Base-by-base conservation (phyloP, 2,797 vertebrate genomes). In the Chelon labrosus region DNA sequence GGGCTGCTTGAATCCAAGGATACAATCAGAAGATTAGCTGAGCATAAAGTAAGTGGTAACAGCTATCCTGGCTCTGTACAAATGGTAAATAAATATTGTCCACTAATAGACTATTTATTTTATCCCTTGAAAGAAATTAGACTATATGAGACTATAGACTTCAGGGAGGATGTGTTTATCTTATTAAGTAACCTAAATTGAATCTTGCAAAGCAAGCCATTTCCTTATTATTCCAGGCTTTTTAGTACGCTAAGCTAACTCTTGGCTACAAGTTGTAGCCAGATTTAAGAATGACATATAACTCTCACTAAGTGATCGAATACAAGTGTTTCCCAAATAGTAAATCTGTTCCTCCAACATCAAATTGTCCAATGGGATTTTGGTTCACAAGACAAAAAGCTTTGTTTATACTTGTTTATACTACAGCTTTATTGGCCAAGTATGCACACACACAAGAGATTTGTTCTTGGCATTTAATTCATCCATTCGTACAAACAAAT, bases 271-370 rank as follows among this genome's bases (percentile, higher is more conserved):
- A 17, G 44, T 17, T 46, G 17, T n/a, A 46, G 44, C 12, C 41
- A 39, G 1, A 38, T 59, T n/a, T 44, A 35, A 35, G 9, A 27
- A n/a, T 13, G 16, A 37, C 16, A n/a, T 46, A 16, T 46, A 17
- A 46, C 44, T n/a, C 44, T 8, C 16, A 9, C 44, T 46, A 17
- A 25, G 41, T 38, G 38, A 7, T 16, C 10, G 1, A 54, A 37
- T 38, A 35, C 17, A 19, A 7, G 7, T 20, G 16, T 54, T 54
- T 54, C 27, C 16, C 3, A 11, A 46, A 53, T 38, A 39, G 47
- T 52, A 8, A 8, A 56, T 61, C 10, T 56, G 50, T 62, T 57
- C 52, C 17, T 62, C 52, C 16, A n/a, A 41, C 39, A 57, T 49
- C 31, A n/a, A 44, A 44, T 52, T n/a, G 3, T 64, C 44, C 37